Evolutionary conservation across 2,113 vertebrate genomes (phyloP), one percentile per base, ranked within the genome.

Genomic region (Mixornis gularis): DNA sequence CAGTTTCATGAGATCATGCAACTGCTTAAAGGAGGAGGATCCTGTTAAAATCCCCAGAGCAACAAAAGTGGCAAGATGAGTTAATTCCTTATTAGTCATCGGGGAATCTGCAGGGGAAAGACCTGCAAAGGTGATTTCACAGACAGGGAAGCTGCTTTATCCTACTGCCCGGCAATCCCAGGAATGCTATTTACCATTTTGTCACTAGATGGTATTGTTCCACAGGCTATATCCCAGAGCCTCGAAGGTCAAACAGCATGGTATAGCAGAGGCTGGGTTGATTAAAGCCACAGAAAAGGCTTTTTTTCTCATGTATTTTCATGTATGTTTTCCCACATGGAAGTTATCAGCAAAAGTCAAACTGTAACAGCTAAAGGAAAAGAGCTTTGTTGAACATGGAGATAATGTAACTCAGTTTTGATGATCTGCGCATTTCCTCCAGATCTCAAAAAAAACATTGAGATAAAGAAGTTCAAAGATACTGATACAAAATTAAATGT

Each of bases 201-300:
- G 95, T 94, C 95, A 96, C 88, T 97, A 95, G 91, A 87, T 95
- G 96, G 95, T 95, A 95, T 87, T 91, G 95, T 93, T 97, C 93
- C 95, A 95, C 91, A 91, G 82, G 81, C 91, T 96, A 94, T 92
- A 87, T 72, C 79, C 13, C 58, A 91, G 63, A 90, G 78, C 63
- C 74, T 87, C 74, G 41, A 66, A 83, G 89, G 92, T 92, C 87
- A 95, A 49, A 40, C 22, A 51, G 72, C 68, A 46, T 17, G 60
- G 62, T 59, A 30, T 71, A 63, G 19, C 53, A 72, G 44, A 52
- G 76, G 41, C 29, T 53, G 24, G 17, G 34, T 6, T 49, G 78
- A 25, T 1, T n/a, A 43, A 30, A 91, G 40, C 16, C 63, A 26
- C 4, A 77, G 55, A 65, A 78, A 36, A n/a, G 25, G n/a, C 24